Evolutionary conservation across 2,797 vertebrate genomes (phyloP).

Genomic region (Sylvia borin): DNA sequence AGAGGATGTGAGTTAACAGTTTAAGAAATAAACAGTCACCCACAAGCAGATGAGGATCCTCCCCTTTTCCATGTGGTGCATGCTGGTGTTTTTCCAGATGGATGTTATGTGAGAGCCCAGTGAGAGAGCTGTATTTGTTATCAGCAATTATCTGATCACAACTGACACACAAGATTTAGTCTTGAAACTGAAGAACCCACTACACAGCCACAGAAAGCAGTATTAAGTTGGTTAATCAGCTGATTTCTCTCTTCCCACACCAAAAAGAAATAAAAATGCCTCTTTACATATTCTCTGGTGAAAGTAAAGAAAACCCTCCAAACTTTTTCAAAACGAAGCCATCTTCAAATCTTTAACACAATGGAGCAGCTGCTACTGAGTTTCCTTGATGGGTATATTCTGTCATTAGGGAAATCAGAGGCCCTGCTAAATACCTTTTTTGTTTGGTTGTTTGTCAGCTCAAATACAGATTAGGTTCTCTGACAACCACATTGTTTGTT

Average conservation of each 20-base stretch:
- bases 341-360: slow-evolving; percentile 58
- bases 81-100: neutral
- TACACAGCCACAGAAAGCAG: slow-evolving; percentile 21
- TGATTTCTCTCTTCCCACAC: slow-evolving; percentile 2
- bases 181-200: slow-evolving; percentile 1
- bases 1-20: neutral
- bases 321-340: slow-evolving; percentile 56
- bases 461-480: slow-evolving; percentile 61
- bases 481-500: slow-evolving; percentile 62
- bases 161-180: neutral
- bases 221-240: slow-evolving; percentile 14
- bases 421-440: slow-evolving; percentile 65
- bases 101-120: neutral
- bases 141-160: neutral
- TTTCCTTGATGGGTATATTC: slow-evolving; percentile 64
- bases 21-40: neutral
- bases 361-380: slow-evolving; percentile 52
- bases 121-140: neutral
- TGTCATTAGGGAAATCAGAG: slow-evolving; percentile 70
- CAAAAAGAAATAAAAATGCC: slow-evolving; percentile 2
- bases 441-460: slow-evolving; percentile 60
- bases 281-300: slow-evolving; percentile 41
- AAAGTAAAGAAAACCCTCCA: slow-evolving; percentile 45
- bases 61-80: neutral
- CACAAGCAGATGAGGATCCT: neutral